These are phyloP conservation scores for Folsomia candida DNA, from an alignment of 2,888 invertebrate genomes.

Conservation along the genomic window DNA sequence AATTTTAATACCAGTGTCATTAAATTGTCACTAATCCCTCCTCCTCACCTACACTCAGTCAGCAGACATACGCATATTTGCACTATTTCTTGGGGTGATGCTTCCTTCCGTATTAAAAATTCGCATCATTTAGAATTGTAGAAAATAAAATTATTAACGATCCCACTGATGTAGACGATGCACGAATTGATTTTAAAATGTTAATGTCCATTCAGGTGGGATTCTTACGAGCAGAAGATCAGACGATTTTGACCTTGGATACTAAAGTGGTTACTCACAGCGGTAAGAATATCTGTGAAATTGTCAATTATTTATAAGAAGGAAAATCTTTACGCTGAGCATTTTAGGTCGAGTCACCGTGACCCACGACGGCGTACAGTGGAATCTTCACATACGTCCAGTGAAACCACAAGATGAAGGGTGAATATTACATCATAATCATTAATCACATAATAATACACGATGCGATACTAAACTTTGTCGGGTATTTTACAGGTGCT, in stretches of 20 bases:
- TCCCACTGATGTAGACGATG: no score
- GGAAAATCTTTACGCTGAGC: no score
- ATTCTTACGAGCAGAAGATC: conserved; percentile 85
- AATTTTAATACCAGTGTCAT: not conserved
- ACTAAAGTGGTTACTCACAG: conserved; percentile 78
- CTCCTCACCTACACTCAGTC: not conserved
- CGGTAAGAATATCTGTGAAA: no score
- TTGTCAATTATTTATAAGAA: no score
- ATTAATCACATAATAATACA: no score
- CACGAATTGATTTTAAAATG: no score
- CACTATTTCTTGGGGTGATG: not conserved
- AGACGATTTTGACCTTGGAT: conserved; percentile 83
- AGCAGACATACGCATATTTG: not conserved
- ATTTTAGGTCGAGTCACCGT: conserved; percentile 78
- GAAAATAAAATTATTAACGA: no score
- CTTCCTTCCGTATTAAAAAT: no score
- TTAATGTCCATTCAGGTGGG: no score
- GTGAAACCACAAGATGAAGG: conserved; percentile 62
- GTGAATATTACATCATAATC: not conserved
- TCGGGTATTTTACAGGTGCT: conserved; percentile 78
- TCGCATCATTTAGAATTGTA: no score
- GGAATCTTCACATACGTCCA: conserved; percentile 80
- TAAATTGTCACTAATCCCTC: not conserved
- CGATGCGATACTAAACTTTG: no score
- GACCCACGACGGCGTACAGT: conserved; percentile 74